Base-by-base conservation (phyloP, 2,113 vertebrate species). In the Sardina pilchardus region DNA sequence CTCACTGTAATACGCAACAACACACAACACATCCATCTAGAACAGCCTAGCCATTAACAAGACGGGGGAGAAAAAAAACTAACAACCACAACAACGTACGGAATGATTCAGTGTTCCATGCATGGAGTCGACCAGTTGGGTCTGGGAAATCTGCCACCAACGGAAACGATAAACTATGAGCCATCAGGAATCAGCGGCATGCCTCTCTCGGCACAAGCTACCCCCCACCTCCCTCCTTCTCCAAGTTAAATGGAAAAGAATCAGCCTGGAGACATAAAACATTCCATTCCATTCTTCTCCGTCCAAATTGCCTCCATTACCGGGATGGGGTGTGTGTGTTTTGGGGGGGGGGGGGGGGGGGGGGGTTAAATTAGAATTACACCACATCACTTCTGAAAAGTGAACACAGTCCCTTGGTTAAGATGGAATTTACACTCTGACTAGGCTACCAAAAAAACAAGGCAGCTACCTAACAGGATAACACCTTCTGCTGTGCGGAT, bases 161-260 rank as follows among this genome's bases (percentile, higher is more conserved):
- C 43, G 67, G 86, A 86, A 88, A 80, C 90, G 85, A 88, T 88
- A 89, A 85, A 87, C 85, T 75, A 84, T 83, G 67, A 90, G 85
- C 26, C 83, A 88, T 83, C 87, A 86, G 87, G 84, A 90, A 89
- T 86, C 88, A 84, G 81, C 87, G 84, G 88, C 84, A 85, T 89
- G 83, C 12, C 14, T 34, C 71, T 16, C 71, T 78, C 71, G 3
- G 12, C 10, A 16, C 26, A 78, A 14, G 34, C 71, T 36, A 4
- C 71, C 71, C 30, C 71, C 71, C 71, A 36, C 71, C 34, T 14
- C 14, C 30, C 71, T 78, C 71, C 34, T 16, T 36, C 71, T 78
- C 82, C 82, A 82, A 83, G 86, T 87, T 86, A 84, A 83, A 75
- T 34, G 59, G 80, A 88, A 86, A 82, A 81, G 67, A 86, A 90